Evolutionary conservation across 2,797 vertebrate species (phyloP).

Genomic region (Peromyscus melanophrys): DNA sequence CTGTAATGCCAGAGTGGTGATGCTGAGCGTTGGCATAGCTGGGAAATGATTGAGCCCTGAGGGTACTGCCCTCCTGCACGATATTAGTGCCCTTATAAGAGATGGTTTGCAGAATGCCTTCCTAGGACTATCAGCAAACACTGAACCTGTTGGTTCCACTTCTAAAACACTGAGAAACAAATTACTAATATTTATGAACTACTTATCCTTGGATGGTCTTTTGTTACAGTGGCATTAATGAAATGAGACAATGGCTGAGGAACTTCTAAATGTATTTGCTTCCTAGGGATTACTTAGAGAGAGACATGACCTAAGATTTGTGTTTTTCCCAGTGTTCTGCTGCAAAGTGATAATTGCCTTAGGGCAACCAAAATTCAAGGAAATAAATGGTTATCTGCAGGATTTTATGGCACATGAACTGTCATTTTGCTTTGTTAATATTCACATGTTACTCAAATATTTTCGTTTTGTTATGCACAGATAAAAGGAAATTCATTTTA

Average conservation of each 20-base stretch:
- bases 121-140: background rate
- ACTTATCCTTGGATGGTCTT: background rate
- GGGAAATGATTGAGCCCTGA: background rate
- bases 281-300: background rate
- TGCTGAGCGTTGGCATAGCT: background rate
- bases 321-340: background rate
- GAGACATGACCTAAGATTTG: background rate
- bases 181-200: background rate
- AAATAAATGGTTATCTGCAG: constrained; percentile 40
- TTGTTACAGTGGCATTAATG: background rate
- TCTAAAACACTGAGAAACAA: background rate
- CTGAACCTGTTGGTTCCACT: too few species aligned
- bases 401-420: constrained; percentile 59
- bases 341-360: constrained; percentile 38
- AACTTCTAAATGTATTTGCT: background rate
- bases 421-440: constrained; percentile 36
- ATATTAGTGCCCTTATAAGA: background rate
- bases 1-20: background rate
- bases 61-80: background rate
- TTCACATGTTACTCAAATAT: constrained; percentile 56
- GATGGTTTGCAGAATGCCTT: background rate
- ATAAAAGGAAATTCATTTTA: constrained; percentile 46
- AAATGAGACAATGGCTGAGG: background rate
- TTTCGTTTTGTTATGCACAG: constrained; percentile 34
- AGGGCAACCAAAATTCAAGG: constrained; percentile 48